Conservation (phyloP, 2,888 invertebrate species). For the Eilema caniola region DNA sequence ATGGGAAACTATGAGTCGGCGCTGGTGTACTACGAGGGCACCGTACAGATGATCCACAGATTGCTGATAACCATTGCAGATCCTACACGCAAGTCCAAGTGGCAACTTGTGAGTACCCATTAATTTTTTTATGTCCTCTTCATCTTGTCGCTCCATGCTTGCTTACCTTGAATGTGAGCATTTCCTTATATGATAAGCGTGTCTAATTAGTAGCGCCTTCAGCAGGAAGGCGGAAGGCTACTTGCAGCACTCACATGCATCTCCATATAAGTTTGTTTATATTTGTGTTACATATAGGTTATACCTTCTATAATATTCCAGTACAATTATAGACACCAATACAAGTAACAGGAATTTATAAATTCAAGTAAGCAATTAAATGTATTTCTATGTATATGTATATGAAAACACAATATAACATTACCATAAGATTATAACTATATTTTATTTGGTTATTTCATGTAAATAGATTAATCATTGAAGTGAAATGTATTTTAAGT, state of each 20-base stretch:
- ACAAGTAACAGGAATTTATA: not conserved
- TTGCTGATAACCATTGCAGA: slow-evolving; percentile 93
- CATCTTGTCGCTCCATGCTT: slow-evolving; percentile 42
- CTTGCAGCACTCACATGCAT: slow-evolving; percentile 57
- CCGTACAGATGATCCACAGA: slow-evolving; percentile 96
- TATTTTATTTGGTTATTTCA: not conserved
- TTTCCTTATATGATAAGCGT: slow-evolving; percentile 79
- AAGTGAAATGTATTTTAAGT: too few species aligned
- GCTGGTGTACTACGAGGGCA: slow-evolving; percentile 96
- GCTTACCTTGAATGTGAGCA: slow-evolving; percentile 77
- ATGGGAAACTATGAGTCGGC: slow-evolving; percentile 98
- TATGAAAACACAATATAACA: too few species aligned
- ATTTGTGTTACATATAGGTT: slow-evolving; percentile 27
- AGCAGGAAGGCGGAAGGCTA: slow-evolving; percentile 77
- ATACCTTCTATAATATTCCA: not conserved
- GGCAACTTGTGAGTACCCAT: slow-evolving; percentile 92
- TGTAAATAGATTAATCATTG: not conserved
- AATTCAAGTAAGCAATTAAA: not conserved
- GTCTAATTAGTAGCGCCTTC: slow-evolving; percentile 73
- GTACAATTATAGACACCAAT: not conserved
- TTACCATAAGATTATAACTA: not conserved
- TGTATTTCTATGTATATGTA: too few species aligned
- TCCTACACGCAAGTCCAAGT: slow-evolving; percentile 93
- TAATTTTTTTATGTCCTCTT: slow-evolving; percentile 21
- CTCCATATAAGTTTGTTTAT: slow-evolving; percentile 49